Conservation (phyloP, 2,888 invertebrate species). For the Shargacucullia verbasci region DNA sequence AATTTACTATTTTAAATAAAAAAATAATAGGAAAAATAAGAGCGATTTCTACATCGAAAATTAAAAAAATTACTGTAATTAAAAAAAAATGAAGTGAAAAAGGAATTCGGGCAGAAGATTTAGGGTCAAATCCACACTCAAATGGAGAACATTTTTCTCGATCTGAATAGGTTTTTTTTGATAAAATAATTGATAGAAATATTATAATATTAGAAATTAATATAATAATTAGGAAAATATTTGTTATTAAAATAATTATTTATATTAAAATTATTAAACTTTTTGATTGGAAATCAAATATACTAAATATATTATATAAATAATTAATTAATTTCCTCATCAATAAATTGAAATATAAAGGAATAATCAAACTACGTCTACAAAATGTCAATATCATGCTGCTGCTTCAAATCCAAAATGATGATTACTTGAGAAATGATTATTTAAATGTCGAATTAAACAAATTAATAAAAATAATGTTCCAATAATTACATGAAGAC, state of each 20-base stretch:
- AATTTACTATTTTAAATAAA: slow-evolving; percentile 70
- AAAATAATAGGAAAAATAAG: slow-evolving; percentile 90
- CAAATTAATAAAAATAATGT: slow-evolving; percentile 73
- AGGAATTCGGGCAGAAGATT: slow-evolving; percentile 76
- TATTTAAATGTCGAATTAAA: slow-evolving; percentile 70
- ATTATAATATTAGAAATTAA: slow-evolving; percentile 84
- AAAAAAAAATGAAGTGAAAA: slow-evolving; percentile 89
- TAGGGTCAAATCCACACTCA: slow-evolving; percentile 85
- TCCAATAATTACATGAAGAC: slow-evolving; percentile 91
- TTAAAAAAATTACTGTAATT: slow-evolving; percentile 92
- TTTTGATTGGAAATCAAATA: slow-evolving; percentile 93
- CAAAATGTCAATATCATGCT: slow-evolving; percentile 82
- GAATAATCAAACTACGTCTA: slow-evolving; percentile 79
- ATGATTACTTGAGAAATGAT: slow-evolving; percentile 75
- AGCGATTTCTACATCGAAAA: slow-evolving; percentile 93
- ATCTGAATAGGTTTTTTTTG: slow-evolving; percentile 89
- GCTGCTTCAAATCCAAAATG: slow-evolving; percentile 81
- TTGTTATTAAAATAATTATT: slow-evolving; percentile 86
- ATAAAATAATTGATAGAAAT: slow-evolving; percentile 83
- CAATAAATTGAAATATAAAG: slow-evolving; percentile 90
- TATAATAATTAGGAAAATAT: slow-evolving; percentile 72
- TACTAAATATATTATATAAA: slow-evolving; percentile 92
- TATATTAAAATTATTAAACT: slow-evolving; percentile 89
- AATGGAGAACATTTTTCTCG: slow-evolving; percentile 91
- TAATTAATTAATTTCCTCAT: slow-evolving; percentile 89